A percentile compares a stretch with the other conserved stretches of the same genome.
Evolutionary conservation across 1,140 invertebrate species (phyloP).

Genomic region (Cherax quadricarinatus): DNA sequence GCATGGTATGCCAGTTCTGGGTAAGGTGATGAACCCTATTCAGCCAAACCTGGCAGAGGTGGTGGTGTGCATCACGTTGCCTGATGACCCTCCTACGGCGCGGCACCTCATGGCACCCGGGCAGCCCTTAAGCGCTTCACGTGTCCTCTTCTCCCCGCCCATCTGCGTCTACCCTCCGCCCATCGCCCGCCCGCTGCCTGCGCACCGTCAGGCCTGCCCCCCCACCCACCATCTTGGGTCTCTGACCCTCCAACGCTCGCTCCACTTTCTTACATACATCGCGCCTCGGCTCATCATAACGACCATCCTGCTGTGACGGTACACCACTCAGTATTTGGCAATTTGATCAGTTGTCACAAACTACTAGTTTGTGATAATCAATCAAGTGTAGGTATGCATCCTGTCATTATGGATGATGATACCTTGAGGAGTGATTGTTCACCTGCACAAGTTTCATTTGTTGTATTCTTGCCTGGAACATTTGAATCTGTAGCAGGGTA

Average conservation of each 20-base stretch:
- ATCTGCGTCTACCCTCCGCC: conserved; percentile 66
- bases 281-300: conserved; percentile 67
- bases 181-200: conserved; percentile 65
- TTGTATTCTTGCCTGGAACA: conserved; percentile 44
- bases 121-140: conserved; percentile 63
- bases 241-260: conserved; percentile 66
- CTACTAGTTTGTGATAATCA: conserved; percentile 61
- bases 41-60: conserved; percentile 42
- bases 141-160: conserved; percentile 66
- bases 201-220: conserved; percentile 67
- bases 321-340: conserved; percentile 64
- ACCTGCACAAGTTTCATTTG: conserved; percentile 54
- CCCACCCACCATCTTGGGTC: conserved; percentile 67
- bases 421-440: conserved; percentile 61
- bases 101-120: conserved; percentile 60
- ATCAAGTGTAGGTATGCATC: conserved; percentile 58
- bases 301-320: conserved; percentile 68
- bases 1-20: conserved; percentile 6
- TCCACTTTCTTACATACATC: conserved; percentile 69
- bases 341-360: conserved; percentile 65
- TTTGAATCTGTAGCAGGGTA: conserved; percentile 38
- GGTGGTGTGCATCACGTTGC: conserved; percentile 61
- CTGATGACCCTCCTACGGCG: conserved; percentile 61
- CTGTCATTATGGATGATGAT: conserved; percentile 62
- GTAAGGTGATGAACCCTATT: conserved; percentile 27